Base-by-base conservation (phyloP, 2,888 invertebrate species). In the Diplolepis rosae region DNA sequence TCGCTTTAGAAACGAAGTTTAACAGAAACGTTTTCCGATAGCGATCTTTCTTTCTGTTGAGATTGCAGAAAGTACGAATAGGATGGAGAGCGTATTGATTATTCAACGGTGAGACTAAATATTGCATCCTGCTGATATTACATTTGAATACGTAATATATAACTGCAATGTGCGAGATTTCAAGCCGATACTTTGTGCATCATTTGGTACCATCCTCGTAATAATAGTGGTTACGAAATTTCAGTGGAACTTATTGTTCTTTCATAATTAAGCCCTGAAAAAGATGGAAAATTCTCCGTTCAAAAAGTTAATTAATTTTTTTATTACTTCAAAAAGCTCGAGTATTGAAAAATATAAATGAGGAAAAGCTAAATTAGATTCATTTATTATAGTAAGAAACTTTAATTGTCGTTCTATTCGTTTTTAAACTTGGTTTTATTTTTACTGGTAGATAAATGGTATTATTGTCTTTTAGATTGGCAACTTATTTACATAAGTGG, bases 1-100 rank as follows among this genome's bases (percentile, higher is more conserved):
- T 56, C 35, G 56, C 35, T 56, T 56, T 56, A 56, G 35, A 56
- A 56, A 56, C 56, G 32, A 24, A 18, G 35, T 56, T 56, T 56
- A 56, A n/a, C 35, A 56, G 56, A 56, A 56, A 56, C 56, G 56
- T 56, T 56, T 56, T 56, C 56, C 56, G 35, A 56, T 56, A 56
- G 56, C 56, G 56, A 56, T 56, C 56, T 56, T 56, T 56, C 56
- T 56, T 56, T 56, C 32, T 56, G 32, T 7, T n/a, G 35, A 56
- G 35, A 56, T 56, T 35, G 13, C 56, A 56, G 35, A 56, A 56
- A 56, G 56, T 56, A 56, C 35, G 24, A 35, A 56, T 35, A 35
- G 56, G 56, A 56, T 56, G 56, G 56, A 27, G 35, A 56, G 35
- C 56, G 56, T 56, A 56, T 56, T 56, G 56, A 56, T 56, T 39